A percentile compares a stretch with the other conserved stretches of the same genome.
Conservation (phyloP, 92 coral and sea anemone species). For the Diadumene lineata region DNA sequence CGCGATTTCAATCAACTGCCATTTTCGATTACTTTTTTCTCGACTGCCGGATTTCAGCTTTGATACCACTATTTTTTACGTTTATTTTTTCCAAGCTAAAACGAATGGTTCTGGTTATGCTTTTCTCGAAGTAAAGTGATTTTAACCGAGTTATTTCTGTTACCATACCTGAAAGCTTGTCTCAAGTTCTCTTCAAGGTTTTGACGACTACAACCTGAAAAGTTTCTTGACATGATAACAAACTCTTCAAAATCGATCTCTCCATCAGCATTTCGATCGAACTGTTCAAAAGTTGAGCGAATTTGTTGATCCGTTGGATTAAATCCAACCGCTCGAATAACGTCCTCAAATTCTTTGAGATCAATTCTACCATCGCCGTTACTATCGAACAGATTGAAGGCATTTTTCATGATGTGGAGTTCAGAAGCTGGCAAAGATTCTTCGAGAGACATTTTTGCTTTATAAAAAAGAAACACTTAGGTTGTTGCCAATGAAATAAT, state of each 20-base stretch:
- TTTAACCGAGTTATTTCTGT: too few relatives aligned
- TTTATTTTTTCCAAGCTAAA: too few relatives aligned
- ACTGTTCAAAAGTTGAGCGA: constrained; percentile 49
- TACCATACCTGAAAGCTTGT: constrained; percentile 79
- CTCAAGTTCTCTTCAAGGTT: constrained; percentile 73
- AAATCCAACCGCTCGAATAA: constrained; percentile 79
- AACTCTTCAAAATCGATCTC: constrained; percentile 86
- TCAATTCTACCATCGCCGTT: constrained; percentile 72
- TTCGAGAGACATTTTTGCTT: constrained; percentile 12
- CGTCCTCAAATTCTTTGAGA: constrained; percentile 61
- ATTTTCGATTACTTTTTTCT: too few relatives aligned
- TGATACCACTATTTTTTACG: too few relatives aligned
- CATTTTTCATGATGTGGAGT: constrained; percentile 59
- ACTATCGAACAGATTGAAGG: constrained; percentile 74
- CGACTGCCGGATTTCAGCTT: too few relatives aligned
- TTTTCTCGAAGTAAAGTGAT: too few relatives aligned
- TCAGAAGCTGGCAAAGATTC: constrained; percentile 43
- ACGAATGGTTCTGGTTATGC: too few relatives aligned
- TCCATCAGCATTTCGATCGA: constrained; percentile 75
- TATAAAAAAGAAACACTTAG: background rate
- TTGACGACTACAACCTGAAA: constrained; percentile 65
- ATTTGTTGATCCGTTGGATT: constrained; percentile 72
- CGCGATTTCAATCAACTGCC: too few relatives aligned
- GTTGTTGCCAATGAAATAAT: background rate
- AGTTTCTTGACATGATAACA: constrained; percentile 71